Conservation (phyloP, 2,113 vertebrate species). For the Scytalopus superciliaris region DNA sequence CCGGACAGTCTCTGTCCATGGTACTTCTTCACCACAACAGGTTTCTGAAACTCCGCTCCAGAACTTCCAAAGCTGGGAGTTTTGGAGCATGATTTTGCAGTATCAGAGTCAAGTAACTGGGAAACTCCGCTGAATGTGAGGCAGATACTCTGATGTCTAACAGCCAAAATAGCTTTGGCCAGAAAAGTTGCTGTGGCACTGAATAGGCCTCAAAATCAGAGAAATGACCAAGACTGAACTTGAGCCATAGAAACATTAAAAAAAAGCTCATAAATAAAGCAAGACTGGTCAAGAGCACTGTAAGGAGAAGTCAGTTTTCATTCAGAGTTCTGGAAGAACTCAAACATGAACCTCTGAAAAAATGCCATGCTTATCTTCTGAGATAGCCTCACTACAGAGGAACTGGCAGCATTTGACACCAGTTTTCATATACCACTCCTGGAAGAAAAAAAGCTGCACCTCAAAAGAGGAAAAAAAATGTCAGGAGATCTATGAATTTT, state of each 20-base stretch:
- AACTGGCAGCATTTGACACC: background rate
- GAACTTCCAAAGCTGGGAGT: background rate
- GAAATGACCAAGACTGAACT: background rate
- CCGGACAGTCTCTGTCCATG: conserved; percentile 34
- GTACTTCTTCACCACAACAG: background rate
- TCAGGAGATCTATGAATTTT: background rate
- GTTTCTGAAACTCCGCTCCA: background rate
- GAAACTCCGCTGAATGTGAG: background rate
- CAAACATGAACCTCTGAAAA: background rate
- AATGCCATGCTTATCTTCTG: background rate
- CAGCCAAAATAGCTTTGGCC: background rate
- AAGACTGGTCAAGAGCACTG: background rate
- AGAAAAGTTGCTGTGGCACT: background rate
- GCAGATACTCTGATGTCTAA: background rate
- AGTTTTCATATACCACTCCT: background rate
- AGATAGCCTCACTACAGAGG: background rate
- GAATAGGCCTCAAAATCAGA: background rate
- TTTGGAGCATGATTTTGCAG: background rate
- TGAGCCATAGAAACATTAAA: background rate
- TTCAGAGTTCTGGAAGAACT: background rate
- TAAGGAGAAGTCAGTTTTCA: background rate
- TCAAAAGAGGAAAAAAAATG: background rate
- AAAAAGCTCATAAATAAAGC: background rate
- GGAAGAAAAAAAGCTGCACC: background rate
- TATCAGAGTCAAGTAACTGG: background rate